A percentile compares a stretch with the other conserved stretches of the same genome.
These are phyloP conservation scores for Chaitophorus viminalis DNA, from an alignment of 2,888 invertebrate genomes.

Conservation along the genomic window DNA sequence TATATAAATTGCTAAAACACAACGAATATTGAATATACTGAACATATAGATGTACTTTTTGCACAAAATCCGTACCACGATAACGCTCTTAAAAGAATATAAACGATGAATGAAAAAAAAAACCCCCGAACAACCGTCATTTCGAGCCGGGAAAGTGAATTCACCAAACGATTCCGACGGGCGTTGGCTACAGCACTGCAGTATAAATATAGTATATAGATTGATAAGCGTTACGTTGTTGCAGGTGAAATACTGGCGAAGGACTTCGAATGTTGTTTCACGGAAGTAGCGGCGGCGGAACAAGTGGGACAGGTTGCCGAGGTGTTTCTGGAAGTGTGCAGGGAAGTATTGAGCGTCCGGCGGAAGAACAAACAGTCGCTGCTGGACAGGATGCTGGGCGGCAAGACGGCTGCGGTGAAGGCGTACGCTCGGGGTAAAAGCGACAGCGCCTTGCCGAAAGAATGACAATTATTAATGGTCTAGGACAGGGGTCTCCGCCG, in stretches of 20 bases:
- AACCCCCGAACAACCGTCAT: no score
- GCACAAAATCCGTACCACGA: no score
- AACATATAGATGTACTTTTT: no score
- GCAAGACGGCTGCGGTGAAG: constrained; percentile 75
- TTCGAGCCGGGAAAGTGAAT: no score
- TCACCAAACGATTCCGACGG: no score
- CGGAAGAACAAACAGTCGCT: constrained; percentile 84
- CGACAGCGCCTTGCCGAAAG: constrained; percentile 87
- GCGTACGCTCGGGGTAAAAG: constrained; percentile 88
- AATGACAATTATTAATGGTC: constrained; percentile 66
- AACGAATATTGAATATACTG: no score
- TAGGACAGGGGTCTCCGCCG: no score
- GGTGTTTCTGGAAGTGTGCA: constrained; percentile 85
- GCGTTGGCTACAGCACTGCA: no score
- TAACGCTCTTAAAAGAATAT: no score
- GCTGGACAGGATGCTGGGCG: constrained; percentile 84
- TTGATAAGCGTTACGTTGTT: constrained; percentile 45
- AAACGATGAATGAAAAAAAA: no score
- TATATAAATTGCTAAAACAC: no score
- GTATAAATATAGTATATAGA: no score
- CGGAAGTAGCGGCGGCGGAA: constrained; percentile 89
- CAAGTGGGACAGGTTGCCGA: constrained; percentile 84
- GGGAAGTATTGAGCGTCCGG: constrained; percentile 81
- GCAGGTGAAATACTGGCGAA: constrained; percentile 81
- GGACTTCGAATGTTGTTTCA: constrained; percentile 88